A percentile compares a stretch with the other conserved stretches of the same genome.
These are phyloP conservation scores for Phaethon lepturus DNA, from an alignment of 2,113 vertebrate species.

Conservation along the genomic window DNA sequence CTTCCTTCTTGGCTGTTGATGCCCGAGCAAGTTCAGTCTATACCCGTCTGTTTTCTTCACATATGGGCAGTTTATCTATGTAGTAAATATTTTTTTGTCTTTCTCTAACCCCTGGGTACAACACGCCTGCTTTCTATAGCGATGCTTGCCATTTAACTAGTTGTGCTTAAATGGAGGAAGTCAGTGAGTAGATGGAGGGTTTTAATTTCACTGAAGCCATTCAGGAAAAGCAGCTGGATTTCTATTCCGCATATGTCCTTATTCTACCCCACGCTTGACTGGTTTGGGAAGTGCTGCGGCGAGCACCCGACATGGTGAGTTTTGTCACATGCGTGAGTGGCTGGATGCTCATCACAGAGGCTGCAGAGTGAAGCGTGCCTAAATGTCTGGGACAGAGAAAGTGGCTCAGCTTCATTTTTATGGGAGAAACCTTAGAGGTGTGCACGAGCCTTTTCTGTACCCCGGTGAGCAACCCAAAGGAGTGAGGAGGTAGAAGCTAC, in stretches of 20 bases:
- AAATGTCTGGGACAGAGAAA: background rate
- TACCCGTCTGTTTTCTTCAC: background rate
- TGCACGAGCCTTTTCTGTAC: background rate
- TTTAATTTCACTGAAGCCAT: conserved; percentile 19
- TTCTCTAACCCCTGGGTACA: background rate
- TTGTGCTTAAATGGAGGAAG: conserved; percentile 8
- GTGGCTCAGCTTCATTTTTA: background rate
- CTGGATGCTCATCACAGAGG: background rate
- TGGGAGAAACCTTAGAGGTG: background rate
- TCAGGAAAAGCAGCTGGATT: conserved; percentile 21
- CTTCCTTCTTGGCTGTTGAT: background rate
- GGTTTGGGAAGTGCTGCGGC: background rate
- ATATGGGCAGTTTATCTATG: background rate
- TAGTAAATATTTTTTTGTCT: conserved; percentile 4
- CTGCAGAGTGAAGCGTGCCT: background rate
- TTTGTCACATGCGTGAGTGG: background rate
- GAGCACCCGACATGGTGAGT: background rate
- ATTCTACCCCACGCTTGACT: background rate
- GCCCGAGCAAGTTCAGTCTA: background rate
- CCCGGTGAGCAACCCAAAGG: background rate
- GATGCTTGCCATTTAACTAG: background rate
- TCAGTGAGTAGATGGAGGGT: background rate
- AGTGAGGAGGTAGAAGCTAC: background rate
- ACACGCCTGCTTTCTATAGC: background rate
- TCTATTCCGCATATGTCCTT: background rate